phyloP scores from a whole-genome alignment of 2,797 vertebrate genomes.

The Tolypeutes matacus region DNA sequence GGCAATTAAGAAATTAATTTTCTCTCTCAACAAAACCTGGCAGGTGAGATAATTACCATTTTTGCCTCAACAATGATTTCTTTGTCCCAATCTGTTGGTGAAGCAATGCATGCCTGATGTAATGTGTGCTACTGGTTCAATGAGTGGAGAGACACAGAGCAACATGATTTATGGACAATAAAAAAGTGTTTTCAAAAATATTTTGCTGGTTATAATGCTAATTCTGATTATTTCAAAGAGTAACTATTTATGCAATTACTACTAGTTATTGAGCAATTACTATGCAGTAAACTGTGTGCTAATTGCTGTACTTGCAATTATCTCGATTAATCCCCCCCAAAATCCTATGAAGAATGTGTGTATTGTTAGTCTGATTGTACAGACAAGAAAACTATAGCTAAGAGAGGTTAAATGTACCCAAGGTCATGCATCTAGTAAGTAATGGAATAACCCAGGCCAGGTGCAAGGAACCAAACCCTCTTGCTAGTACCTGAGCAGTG shows the following conservation, averaged over 20 bases:
- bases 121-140: background rate
- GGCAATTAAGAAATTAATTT: background rate
- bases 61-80: background rate
- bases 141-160: background rate
- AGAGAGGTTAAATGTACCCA: background rate
- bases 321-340: background rate
- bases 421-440: background rate
- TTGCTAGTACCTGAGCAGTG: rapidly evolving
- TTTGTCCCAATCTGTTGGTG: background rate
- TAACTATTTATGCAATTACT: background rate
- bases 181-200: background rate
- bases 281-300: background rate
- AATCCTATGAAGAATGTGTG: background rate
- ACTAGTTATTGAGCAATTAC: background rate
- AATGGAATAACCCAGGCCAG: background rate
- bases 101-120: too few relatives aligned
- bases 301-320: background rate
- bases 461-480: background rate
- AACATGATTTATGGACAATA: background rate
- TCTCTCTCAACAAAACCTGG: background rate
- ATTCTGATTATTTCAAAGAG: background rate
- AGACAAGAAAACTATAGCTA: background rate
- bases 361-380: background rate
- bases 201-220: background rate
- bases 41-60: background rate